A percentile compares a stretch with the other conserved stretches of the same genome.
These are phyloP conservation scores for Oncorhynchus keta DNA, from an alignment of 2,113 vertebrate species.

Conservation along the genomic window DNA sequence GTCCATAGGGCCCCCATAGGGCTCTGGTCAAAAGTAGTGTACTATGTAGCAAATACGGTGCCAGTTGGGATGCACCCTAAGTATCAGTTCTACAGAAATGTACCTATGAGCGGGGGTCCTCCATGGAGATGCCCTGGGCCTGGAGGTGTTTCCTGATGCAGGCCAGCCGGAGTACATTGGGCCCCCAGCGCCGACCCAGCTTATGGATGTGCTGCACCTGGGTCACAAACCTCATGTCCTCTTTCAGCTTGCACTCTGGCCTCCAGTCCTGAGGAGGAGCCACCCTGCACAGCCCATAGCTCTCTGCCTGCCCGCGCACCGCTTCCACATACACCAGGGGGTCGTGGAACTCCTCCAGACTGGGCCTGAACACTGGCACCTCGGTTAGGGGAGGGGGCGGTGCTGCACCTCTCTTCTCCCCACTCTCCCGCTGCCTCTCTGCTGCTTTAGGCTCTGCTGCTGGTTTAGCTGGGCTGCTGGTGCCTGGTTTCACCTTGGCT, in stretches of 20 bases:
- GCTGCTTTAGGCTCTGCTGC: not conserved
- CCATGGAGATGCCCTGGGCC: slow-evolving; percentile 91
- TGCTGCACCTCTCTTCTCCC: slow-evolving; percentile 67
- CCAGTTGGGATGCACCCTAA: not conserved
- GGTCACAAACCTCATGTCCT: slow-evolving; percentile 90
- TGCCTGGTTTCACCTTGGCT: slow-evolving; percentile 68
- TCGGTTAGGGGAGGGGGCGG: slow-evolving; percentile 78
- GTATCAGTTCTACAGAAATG: slow-evolving; percentile 29
- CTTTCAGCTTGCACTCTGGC: slow-evolving; percentile 90
- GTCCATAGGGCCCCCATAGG: no score
- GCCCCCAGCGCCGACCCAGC: slow-evolving; percentile 88
- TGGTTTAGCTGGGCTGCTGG: not conserved
- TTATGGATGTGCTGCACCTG: slow-evolving; percentile 91
- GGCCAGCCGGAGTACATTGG: slow-evolving; percentile 87
- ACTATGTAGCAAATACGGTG: no score
- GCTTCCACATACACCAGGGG: slow-evolving; percentile 85
- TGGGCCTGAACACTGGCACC: slow-evolving; percentile 84
- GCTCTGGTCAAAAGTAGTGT: no score
- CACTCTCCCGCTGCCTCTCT: not conserved
- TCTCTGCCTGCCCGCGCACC: slow-evolving; percentile 82
- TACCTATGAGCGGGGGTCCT: slow-evolving; percentile 90
- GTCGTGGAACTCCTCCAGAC: slow-evolving; percentile 86
- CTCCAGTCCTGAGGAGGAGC: slow-evolving; percentile 86
- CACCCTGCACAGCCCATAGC: slow-evolving; percentile 85
- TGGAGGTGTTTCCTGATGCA: slow-evolving; percentile 93